Evolutionary conservation across 1,140 invertebrate species (phyloP).

Genomic region (Eurosta solidaginis): DNA sequence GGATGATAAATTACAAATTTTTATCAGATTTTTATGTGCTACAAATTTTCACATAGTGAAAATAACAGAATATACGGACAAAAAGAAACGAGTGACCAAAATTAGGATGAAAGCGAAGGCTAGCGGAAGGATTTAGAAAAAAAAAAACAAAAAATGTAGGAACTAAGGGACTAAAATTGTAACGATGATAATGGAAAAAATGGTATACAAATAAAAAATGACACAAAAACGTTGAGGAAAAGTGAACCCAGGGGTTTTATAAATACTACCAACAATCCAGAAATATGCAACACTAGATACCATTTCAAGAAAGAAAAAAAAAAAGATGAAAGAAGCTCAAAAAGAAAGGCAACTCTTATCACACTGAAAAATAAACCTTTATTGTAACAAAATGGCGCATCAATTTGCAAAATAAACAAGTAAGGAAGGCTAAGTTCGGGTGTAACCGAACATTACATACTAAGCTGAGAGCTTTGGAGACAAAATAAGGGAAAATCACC

Average conservation of each 20-base stretch:
- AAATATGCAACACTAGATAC: not conserved
- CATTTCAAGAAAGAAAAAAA: not conserved
- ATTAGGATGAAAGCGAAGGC: no score
- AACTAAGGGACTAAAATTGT: no score
- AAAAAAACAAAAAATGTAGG: no score
- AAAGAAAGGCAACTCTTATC: not conserved
- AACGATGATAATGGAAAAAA: no score
- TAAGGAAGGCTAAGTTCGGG: no score
- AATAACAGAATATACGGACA: no score
- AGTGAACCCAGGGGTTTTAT: not conserved
- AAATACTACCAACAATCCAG: not conserved
- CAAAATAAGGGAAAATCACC: no score
- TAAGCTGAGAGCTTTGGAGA: no score
- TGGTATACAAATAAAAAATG: not conserved
- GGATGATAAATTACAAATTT: conserved; percentile 53
- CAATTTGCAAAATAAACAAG: conserved; percentile 26
- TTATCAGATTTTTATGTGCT: conserved; percentile 42
- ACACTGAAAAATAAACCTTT: not conserved
- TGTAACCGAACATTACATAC: no score
- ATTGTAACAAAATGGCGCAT: conserved; percentile 32
- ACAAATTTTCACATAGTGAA: not conserved
- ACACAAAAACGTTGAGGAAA: not conserved
- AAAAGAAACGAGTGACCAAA: no score
- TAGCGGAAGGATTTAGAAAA: no score
- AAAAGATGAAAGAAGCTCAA: conserved; percentile 8